Evolutionary conservation across 2,797 vertebrate genomes (phyloP), one percentile per base, ranked within the genome.

Genomic region (Thunnus albacares): DNA sequence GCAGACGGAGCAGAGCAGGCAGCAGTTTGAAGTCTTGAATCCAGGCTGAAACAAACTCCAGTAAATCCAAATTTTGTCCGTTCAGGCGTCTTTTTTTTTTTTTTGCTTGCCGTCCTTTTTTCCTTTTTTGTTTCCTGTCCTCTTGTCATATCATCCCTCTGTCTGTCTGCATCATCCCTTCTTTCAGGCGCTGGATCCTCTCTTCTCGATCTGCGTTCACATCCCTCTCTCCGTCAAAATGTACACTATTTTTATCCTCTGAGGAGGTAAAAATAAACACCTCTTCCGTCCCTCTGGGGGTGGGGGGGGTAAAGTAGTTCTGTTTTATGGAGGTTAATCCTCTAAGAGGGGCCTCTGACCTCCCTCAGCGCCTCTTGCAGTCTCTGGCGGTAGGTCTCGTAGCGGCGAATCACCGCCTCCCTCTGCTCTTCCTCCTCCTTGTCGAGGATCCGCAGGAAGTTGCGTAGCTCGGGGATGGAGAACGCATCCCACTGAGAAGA

Each of bases 401-500:
- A 99, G 85, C 98, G 97, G 9, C 85, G 94, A 66, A 90, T 93
- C 81, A 99, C 85, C 28, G 87, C 92, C 53, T 94, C 95, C 80
- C 93, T 77, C 88, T 99, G 98, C 84, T 99, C 98, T 0, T 94
- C 91, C 76, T 99, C 98, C 81, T 99, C 98, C 86, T 98, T 99
- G 73, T 98, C 96, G 83, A 99, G 94, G 92, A 99, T 97, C 17
- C 97, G 96, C 88, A 99, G 88, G 94, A 99, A 99, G 92, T 99
- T 99, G 5, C 96, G 94, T 57, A 99, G 95, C 89, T 99, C 98
- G 0, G 98, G 98, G 83, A 99, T 94, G 75, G 95, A 97, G 84
- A 99, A 99, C n/a, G 98, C 98, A 62, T 99, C 98, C 98, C 98
- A 99, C 98, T 99, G 92, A 1, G 0, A 35, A 55, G 35, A 13